These are phyloP conservation scores for Cheilosia variabilis DNA, from an alignment of 2,888 invertebrate genomes.

Conservation along the genomic window DNA sequence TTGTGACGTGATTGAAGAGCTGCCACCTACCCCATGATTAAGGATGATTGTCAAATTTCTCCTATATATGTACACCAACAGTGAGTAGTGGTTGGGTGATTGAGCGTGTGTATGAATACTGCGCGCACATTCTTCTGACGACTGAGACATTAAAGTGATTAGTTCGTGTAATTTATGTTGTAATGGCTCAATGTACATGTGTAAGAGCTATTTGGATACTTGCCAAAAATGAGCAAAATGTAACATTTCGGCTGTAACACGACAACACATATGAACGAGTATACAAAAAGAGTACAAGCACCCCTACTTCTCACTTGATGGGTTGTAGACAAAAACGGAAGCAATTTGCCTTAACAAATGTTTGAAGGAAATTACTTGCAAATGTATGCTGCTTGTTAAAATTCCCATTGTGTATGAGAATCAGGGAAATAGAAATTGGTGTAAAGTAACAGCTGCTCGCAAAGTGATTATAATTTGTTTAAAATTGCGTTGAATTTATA, in stretches of 20 bases:
- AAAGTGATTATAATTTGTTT: no score
- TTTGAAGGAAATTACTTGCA: slow-evolving; percentile 21
- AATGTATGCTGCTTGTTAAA: neutral
- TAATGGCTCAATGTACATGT: slow-evolving; percentile 39
- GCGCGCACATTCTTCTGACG: slow-evolving; percentile 1
- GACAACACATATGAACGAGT: slow-evolving; percentile 39
- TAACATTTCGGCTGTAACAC: slow-evolving; percentile 27
- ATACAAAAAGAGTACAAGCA: neutral
- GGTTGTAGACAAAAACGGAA: slow-evolving; percentile 23
- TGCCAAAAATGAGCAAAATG: slow-evolving; percentile 29
- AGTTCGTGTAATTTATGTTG: slow-evolving; percentile 51
- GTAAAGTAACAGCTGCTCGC: no score
- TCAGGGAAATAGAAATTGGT: no score
- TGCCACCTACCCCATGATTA: slow-evolving; percentile 15
- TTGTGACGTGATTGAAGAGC: slow-evolving; percentile 33
- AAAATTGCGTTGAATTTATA: no score
- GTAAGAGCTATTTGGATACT: slow-evolving; percentile 26
- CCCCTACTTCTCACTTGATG: neutral
- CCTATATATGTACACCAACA: neutral
- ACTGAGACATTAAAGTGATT: slow-evolving; percentile 51
- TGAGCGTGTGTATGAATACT: neutral
- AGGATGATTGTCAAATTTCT: slow-evolving; percentile 24
- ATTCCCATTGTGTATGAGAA: no score
- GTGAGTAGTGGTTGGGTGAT: neutral
- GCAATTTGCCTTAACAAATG: slow-evolving; percentile 37